phyloP scores from a whole-genome alignment of 2,888 invertebrate genomes.

The Phytoseiulus persimilis region DNA sequence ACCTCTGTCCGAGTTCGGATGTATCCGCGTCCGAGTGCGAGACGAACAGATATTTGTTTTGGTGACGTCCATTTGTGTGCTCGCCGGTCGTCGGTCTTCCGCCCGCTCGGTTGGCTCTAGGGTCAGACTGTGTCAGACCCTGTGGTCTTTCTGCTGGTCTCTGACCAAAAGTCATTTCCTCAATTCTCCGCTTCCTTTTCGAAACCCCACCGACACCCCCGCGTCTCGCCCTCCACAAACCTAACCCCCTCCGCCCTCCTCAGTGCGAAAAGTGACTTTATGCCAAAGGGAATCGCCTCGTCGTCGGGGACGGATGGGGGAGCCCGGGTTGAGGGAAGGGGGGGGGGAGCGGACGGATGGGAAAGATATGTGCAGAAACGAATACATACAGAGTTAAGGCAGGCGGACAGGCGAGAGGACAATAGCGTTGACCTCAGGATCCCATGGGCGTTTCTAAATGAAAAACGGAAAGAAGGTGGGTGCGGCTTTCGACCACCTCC shows the following conservation, averaged over 20 bases:
- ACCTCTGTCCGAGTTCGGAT: not conserved
- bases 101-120: not conserved
- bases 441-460: constrained; percentile 5
- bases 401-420: not conserved
- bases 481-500: constrained; percentile 5
- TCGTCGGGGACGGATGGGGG: not conserved
- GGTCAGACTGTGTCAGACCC: not conserved
- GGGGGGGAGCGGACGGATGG: not conserved
- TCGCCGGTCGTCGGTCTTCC: not conserved
- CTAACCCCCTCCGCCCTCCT: not conserved
- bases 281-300: not conserved
- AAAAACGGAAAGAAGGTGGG: constrained; percentile 5
- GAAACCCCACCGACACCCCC: not conserved
- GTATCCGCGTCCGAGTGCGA: not conserved
- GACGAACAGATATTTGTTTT: not conserved
- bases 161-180: constrained; percentile 5
- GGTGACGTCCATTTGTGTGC: not conserved
- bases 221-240: not conserved
- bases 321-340: too few species aligned
- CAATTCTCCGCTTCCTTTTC: constrained; percentile 5
- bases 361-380: not conserved
- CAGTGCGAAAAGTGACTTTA: not conserved
- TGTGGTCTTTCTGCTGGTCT: not conserved
- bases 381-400: not conserved
- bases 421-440: constrained; percentile 5